Conservation (phyloP, 2,797 vertebrate species). For the Antennarius maculatus region DNA sequence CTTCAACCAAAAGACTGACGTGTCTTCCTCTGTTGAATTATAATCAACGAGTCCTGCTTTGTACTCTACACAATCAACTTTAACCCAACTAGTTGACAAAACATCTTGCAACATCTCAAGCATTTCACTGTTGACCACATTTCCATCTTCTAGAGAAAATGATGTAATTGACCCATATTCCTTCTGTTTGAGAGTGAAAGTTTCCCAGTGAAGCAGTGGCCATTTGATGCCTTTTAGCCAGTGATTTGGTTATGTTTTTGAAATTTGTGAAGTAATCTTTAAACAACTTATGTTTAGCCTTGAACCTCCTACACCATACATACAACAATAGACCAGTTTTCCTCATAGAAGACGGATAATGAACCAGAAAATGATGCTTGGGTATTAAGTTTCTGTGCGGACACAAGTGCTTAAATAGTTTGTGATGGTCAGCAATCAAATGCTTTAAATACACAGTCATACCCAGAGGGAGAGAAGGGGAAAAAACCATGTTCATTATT, state of each 20-base stretch:
- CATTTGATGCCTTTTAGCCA: background rate
- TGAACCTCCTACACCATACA: background rate
- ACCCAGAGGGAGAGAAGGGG: conserved; percentile 26
- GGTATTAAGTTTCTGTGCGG: conserved; percentile 16
- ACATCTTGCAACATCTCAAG: background rate
- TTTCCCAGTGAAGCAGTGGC: conserved; percentile 2
- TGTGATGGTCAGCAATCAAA: conserved; percentile 33
- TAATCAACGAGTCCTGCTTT: background rate
- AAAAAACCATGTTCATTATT: background rate
- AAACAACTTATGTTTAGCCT: background rate
- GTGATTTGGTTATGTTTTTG: conserved; percentile 2
- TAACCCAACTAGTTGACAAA: background rate
- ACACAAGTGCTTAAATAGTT: conserved; percentile 37
- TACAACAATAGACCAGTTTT: conserved; percentile 20
- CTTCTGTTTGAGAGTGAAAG: background rate
- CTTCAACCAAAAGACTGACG: conserved; percentile 1
- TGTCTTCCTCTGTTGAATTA: background rate
- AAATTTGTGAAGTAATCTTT: background rate
- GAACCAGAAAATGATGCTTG: conserved; percentile 34
- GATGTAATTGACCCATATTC: background rate
- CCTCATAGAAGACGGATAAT: conserved; percentile 27
- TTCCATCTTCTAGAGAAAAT: background rate
- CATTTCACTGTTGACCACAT: background rate
- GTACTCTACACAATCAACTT: background rate
- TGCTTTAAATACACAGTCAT: conserved; percentile 25